These are phyloP conservation scores for Setipinna tenuifilis DNA, from an alignment of 2,797 vertebrate species.

Conservation along the genomic window DNA sequence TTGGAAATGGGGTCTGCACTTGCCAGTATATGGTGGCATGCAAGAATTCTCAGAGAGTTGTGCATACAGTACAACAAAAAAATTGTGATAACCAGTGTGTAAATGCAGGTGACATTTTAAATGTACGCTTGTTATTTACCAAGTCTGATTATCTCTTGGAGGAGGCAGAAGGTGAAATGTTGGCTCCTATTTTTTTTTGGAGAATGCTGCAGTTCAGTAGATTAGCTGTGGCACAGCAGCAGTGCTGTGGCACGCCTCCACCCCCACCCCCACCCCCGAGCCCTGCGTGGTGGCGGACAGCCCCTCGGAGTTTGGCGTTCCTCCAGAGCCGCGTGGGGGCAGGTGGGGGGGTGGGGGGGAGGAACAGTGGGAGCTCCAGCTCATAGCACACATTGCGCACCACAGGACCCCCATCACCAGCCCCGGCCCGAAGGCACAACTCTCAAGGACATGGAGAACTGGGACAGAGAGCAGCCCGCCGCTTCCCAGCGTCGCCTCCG, in stretches of 20 bases:
- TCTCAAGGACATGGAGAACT: slow-evolving; percentile 84
- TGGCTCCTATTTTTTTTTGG: background rate
- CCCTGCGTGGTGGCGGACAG: slow-evolving; percentile 56
- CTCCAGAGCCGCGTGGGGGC: slow-evolving; percentile 74
- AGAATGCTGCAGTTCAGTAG: slow-evolving; percentile 24
- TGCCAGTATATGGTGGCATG: background rate
- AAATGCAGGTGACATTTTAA: background rate
- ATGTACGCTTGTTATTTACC: background rate
- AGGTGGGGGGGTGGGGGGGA: slow-evolving; percentile 36
- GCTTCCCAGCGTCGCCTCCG: slow-evolving; percentile 55
- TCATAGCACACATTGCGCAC: slow-evolving; percentile 80
- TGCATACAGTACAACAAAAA: background rate
- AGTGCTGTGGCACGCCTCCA: slow-evolving; percentile 27
- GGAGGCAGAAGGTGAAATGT: background rate
- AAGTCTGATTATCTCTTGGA: slow-evolving; percentile 1
- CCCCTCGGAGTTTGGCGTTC: slow-evolving; percentile 78
- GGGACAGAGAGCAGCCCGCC: slow-evolving; percentile 78
- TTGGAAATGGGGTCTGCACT: background rate
- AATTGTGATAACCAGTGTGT: background rate
- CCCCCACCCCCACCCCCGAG: slow-evolving; percentile 44
- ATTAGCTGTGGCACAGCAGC: slow-evolving; percentile 29
- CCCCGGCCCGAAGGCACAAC: slow-evolving; percentile 79
- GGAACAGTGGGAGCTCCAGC: slow-evolving; percentile 72
- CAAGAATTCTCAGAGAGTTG: background rate
- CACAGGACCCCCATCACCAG: slow-evolving; percentile 73